Evolutionary conservation across 2,888 invertebrate genomes (phyloP), one percentile per base, ranked within the genome.

Genomic region (Doris montereyensis): DNA sequence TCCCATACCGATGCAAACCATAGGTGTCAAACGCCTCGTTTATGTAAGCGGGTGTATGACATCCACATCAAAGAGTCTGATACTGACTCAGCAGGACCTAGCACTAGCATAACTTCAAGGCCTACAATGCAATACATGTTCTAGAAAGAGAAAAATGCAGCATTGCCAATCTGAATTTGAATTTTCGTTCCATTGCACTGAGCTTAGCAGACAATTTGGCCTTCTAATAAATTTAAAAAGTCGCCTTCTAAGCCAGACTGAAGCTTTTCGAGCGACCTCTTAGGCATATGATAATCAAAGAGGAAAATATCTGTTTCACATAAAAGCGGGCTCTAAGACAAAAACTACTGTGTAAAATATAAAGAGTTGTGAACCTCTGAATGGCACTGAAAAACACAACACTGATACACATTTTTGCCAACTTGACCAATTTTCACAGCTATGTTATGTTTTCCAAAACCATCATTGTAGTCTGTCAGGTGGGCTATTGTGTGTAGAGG

Each of bases 401-500:
- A 89, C 81, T 89, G 87, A 83, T 85, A 89, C 32, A 86, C 84
- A 5, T 81, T 81, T 65, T 83, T 86, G 32, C 87, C 81, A 52
- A 89, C 87, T 77, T 88, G 87, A 2, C 90, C 90, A 24, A 89
- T 88, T 82, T 90, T 90, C 30, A 90, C 80, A 13, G 87, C 90
- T 71, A 91, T 84, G 80, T 90, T 89, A 71, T 86, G 86, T 76
- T 87, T 87, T 68, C 85, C 85, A 78, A 87, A 86, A n/a, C 88
- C 89, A 83, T 91, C 89, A 68, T 83, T 85, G 81, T 90, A 91
- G 78, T 88, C 87, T 30, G 90, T 86, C 24, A 89, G 86, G 83
- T 91, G 90, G 21, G 89, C 88, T 57, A 90, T 86, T 0, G 89
- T 89, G 81, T 90, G 90, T 4, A 91, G 85, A 0, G 91, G 90